Base-by-base conservation (phyloP, 2,888 invertebrate genomes). In the Seladonia tumulorum region DNA sequence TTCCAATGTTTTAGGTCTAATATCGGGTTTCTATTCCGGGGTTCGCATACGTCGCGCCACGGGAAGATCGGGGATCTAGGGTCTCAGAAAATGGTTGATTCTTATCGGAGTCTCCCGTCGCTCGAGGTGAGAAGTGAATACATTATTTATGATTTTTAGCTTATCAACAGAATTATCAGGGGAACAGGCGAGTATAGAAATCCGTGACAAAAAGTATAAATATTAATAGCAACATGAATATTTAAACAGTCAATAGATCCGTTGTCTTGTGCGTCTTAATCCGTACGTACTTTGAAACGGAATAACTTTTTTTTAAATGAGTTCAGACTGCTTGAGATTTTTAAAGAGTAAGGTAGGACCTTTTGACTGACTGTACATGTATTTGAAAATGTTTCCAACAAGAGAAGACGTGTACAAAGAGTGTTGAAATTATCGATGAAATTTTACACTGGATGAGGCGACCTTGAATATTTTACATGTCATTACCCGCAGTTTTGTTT, bases 31-130 rank as follows among this genome's bases (percentile, higher is more conserved):
- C 12, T 5, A n/a, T n/a, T n/a, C 12, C 22, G n/a, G 57, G 12
- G n/a, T 57, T 57, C 22, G 12, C 57, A 57, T 57, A 57, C 57
- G 47, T 35, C 18, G 72, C 42, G 18, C 63, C 60, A n/a, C 5
- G 47, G 73, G 76, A 39, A 35, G 75, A 81, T 39, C 80, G 22
- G 49, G 76, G 76, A 76, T 79, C 14, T n/a, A 14, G 45, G 57
- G 45, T 60, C 49, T 39, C 39, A 73, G 66, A 76, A 82, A 86
- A 82, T 86, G 16, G 39, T 29, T 47, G 60, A 76, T 79, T 72
- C 72, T 39, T n/a, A 25, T 42, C 39, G 39, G 35, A 18, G 45
- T 7, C n/a, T 60, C n/a, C 47, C 35, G n/a, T 60, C 47, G 10
- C 49, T 25, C 35, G 39, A 8, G 74, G 66, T 45, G 29, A 75